These are phyloP conservation scores for Campoletis sonorensis DNA, from an alignment of 1,140 invertebrate genomes.

Conservation along the genomic window DNA sequence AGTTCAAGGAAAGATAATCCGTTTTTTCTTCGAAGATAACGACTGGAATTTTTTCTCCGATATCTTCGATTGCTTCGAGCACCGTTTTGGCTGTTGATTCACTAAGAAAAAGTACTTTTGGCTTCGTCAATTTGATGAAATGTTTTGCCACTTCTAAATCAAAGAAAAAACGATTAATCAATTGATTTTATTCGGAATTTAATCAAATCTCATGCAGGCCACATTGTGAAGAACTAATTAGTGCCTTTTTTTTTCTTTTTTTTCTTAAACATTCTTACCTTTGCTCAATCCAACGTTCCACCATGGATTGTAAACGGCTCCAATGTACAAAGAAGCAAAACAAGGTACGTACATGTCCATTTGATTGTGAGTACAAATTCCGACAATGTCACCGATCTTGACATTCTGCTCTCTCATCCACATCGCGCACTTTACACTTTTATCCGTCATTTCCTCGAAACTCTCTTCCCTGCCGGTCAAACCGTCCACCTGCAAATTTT, in stretches of 20 bases:
- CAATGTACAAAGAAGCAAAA: slow-evolving; percentile 71
- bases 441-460: slow-evolving; percentile 64
- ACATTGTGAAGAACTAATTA: no score
- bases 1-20: slow-evolving; percentile 53
- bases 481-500: slow-evolving; percentile 72
- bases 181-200: slow-evolving; percentile 2
- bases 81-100: slow-evolving; percentile 51
- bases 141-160: slow-evolving; percentile 59
- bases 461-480: slow-evolving; percentile 72
- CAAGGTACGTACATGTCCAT: slow-evolving; percentile 73
- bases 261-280: slow-evolving; percentile 49
- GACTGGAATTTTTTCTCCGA: slow-evolving; percentile 55
- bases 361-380: slow-evolving; percentile 73
- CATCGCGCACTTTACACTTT: slow-evolving; percentile 70
- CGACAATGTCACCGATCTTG: slow-evolving; percentile 70
- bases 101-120: slow-evolving; percentile 70
- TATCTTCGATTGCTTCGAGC: slow-evolving; percentile 53
- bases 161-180: not conserved
- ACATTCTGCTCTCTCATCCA: slow-evolving; percentile 71
- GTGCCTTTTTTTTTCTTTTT: no score
- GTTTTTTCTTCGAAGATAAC: slow-evolving; percentile 62
- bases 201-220: no score
- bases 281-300: slow-evolving; percentile 50
- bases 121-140: slow-evolving; percentile 64
- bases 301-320: slow-evolving; percentile 61